phyloP scores from a whole-genome alignment of 37 sponge, comb jelly and placozoan species.

The Cladorhizidae sp. region DNA sequence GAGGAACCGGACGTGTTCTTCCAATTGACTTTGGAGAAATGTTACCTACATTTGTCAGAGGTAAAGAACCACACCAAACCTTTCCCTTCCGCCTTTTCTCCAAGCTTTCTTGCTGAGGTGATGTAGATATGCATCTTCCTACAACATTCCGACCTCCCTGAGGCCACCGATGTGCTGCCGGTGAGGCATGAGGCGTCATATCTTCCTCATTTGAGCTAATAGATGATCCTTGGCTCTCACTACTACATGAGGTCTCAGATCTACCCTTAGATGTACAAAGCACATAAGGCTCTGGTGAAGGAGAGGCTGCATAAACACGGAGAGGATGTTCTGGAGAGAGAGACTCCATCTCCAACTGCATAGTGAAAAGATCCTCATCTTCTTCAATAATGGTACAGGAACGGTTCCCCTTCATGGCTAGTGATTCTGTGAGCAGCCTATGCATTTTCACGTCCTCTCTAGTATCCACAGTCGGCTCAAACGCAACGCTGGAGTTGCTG shows the following conservation, averaged over 20 bases:
- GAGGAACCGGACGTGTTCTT: constrained; percentile 16
- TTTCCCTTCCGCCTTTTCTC: no score
- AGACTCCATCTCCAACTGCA: no score
- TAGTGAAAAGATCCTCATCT: not conserved
- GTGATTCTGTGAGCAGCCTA: not conserved
- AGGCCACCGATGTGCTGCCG: no score
- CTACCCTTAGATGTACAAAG: not conserved
- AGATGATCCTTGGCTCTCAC: not conserved
- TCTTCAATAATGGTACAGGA: not conserved
- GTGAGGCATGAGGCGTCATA: not conserved
- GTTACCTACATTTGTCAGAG: not conserved
- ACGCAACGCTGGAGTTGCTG: not conserved
- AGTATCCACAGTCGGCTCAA: not conserved
- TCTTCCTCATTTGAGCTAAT: not conserved
- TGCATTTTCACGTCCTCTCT: not conserved
- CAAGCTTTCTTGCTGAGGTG: no score
- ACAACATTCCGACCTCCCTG: no score
- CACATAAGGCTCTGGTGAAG: not conserved
- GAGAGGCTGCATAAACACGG: no score
- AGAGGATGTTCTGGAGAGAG: no score
- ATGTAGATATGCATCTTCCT: no score
- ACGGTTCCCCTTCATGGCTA: not conserved
- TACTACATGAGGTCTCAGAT: constrained; percentile 3
- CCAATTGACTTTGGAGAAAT: not conserved
- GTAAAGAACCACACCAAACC: no score